Base-by-base conservation (phyloP, 2,797 vertebrate genomes). In the Falco berigora region DNA sequence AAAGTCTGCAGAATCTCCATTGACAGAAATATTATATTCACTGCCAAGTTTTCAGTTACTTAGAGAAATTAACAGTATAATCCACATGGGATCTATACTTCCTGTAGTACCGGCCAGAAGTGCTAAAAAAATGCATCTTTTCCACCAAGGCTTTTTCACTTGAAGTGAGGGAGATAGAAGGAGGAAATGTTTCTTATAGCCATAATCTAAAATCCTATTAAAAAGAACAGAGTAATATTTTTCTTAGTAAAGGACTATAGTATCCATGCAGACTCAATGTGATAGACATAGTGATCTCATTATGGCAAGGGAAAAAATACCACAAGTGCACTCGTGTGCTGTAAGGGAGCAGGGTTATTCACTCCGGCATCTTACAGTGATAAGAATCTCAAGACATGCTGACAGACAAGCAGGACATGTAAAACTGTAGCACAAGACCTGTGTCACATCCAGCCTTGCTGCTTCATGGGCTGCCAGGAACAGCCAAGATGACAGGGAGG, bases 401-500 rank as follows among this genome's bases (percentile, higher is more conserved):
- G 66, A 69, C 46, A 88, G 80, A 69, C 44, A 84, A 86, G 62
- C 52, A 55, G 34, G 40, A 88, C 50, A 73, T 14, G 40, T 58
- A 46, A 79, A 84, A 78, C 40, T 32, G 40, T 38, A 50, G 36
- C n/a, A 34, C 63, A 79, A 53, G 56, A 4, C 18, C 62, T 22
- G 38, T 49, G 77, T 69, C 74, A 76, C 34, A 19, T 68, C 36
- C 66, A 68, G 32, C 53, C 50, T 30, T 75, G 46, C 19, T 0
- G 0, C 66, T 52, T 66, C 19, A 5, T 8, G 53, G 56, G 12
- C 73, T 90, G 80, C n/a, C 53, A 76, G 34, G n/a, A 18, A 40
- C 6, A 78, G 23, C 25, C 1, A 0, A 0, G 3, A 2, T 3
- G n/a, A 61, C 28, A 27, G 44, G 36, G 34, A 62, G 10, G 30